A percentile compares a stretch with the other conserved stretches of the same genome.
Evolutionary conservation across 2,797 vertebrate species (phyloP).

Genomic region (Halcyon smyrnensis): DNA sequence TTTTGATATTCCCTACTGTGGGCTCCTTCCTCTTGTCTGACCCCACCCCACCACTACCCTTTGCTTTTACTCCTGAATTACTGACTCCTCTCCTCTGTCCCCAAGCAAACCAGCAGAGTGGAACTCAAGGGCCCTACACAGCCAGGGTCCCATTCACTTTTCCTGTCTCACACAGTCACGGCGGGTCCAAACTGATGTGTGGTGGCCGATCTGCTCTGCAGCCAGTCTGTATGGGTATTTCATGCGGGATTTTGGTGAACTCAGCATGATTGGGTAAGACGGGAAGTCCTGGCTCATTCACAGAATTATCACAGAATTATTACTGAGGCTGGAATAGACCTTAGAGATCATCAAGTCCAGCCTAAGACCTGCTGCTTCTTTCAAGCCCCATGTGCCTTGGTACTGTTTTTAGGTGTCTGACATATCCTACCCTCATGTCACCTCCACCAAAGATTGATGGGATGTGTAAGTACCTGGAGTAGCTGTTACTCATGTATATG

Average conservation of each 20-base stretch:
- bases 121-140: background rate
- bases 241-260: background rate
- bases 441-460: background rate
- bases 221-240: background rate
- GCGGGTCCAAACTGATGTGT: rapidly evolving
- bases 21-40: background rate
- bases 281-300: background rate
- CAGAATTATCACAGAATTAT: too few relatives aligned
- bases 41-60: background rate
- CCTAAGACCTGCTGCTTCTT: background rate
- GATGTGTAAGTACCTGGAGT: background rate
- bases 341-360: too few relatives aligned
- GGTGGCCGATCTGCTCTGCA: background rate
- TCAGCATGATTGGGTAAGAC: background rate
- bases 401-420: background rate
- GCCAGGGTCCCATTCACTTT: background rate
- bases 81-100: background rate
- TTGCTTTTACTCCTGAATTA: background rate
- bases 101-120: background rate
- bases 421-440: background rate
- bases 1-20: background rate
- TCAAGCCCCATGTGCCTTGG: background rate
- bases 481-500: background rate
- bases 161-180: background rate
- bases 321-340: too few relatives aligned